Evolutionary conservation across 2,888 invertebrate species (phyloP).

Genomic region (Ectemnius cavifrons): DNA sequence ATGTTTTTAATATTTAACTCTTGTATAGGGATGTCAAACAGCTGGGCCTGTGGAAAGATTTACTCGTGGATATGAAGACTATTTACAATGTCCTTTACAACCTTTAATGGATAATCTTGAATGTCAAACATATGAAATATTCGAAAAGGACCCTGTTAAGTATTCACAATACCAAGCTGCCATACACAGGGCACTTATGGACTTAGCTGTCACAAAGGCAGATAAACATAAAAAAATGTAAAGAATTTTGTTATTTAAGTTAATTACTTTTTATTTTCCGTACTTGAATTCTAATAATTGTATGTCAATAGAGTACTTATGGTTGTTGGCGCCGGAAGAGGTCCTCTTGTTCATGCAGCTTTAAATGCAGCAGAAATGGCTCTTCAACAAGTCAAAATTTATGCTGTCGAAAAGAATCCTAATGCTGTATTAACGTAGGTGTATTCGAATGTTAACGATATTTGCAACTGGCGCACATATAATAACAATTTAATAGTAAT

Average conservation of each 20-base stretch:
- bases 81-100: conserved; percentile 93
- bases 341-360: conserved; percentile 94
- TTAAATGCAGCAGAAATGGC: conserved; percentile 88
- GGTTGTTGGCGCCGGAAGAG: conserved; percentile 96
- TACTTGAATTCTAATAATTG: conserved; percentile 27
- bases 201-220: conserved; percentile 75
- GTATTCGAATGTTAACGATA: conserved; percentile 1
- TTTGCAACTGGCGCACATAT: no score
- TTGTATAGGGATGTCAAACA: conserved; percentile 61
- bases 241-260: conserved; percentile 53
- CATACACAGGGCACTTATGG: conserved; percentile 86
- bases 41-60: conserved; percentile 76
- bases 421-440: conserved; percentile 91
- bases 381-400: conserved; percentile 87
- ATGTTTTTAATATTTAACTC: conserved; percentile 14
- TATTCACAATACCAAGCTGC: conserved; percentile 94
- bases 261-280: conserved; percentile 44
- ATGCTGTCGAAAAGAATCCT: conserved; percentile 99
- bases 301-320: conserved; percentile 81
- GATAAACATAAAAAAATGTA: conserved; percentile 75
- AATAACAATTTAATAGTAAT: conserved; percentile 13
- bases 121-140: conserved; percentile 97
- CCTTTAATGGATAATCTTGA: conserved; percentile 97
- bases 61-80: conserved; percentile 92
- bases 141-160: conserved; percentile 98